Conservation (phyloP, 2,113 vertebrate species). For the Tautogolabrus adspersus region DNA sequence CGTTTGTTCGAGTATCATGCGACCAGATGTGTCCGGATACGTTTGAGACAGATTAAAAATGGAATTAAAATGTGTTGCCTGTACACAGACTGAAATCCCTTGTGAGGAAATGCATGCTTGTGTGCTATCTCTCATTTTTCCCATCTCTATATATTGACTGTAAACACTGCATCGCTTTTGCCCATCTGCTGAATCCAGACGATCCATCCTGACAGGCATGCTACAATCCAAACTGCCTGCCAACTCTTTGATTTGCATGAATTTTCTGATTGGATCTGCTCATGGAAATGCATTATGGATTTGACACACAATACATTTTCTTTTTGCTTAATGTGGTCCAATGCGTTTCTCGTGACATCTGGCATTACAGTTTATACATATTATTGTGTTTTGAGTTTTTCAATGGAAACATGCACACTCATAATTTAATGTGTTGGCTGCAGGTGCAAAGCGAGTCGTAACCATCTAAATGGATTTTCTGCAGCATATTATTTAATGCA, state of each 20-base stretch:
- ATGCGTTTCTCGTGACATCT: not conserved
- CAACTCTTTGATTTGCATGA: constrained; percentile 21
- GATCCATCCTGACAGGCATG: constrained; percentile 47
- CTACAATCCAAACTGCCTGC: constrained; percentile 7
- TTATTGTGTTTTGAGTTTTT: not conserved
- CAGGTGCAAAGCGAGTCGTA: not conserved
- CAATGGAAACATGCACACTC: not conserved
- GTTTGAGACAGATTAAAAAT: not conserved
- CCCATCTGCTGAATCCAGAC: constrained; percentile 27
- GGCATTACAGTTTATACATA: not conserved
- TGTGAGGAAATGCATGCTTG: not conserved
- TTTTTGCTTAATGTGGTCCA: not conserved
- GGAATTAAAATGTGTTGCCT: constrained; percentile 28
- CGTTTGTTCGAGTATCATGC: not conserved
- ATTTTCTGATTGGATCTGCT: constrained; percentile 30
- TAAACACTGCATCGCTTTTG: constrained; percentile 9
- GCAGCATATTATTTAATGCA: not conserved
- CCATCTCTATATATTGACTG: constrained; percentile 16
- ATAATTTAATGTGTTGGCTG: not conserved
- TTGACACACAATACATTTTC: not conserved
- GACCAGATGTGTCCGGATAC: not conserved
- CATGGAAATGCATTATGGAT: constrained; percentile 8
- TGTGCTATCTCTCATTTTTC: not conserved
- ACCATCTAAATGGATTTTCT: not conserved
- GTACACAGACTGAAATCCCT: constrained; percentile 5